Evolutionary conservation across 2,888 invertebrate genomes (phyloP).

Genomic region (Scaptomyza tumidula): DNA sequence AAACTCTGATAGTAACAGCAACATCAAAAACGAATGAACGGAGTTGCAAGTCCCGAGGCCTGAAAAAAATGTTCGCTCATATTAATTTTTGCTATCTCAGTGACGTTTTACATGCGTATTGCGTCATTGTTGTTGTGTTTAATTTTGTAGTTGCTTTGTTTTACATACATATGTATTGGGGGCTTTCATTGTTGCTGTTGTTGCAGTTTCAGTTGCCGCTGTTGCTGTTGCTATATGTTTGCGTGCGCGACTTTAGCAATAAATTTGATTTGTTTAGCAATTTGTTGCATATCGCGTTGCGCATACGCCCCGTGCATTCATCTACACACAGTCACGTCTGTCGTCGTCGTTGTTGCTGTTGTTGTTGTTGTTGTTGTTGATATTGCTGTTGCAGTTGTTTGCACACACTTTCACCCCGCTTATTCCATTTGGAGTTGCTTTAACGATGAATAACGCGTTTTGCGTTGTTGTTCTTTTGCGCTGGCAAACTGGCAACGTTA

Average conservation of each 20-base stretch:
- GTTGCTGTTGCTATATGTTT: slow-evolving; percentile 23
- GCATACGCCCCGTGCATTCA: slow-evolving; percentile 78
- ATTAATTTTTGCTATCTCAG: slow-evolving; percentile 73
- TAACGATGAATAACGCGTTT: slow-evolving; percentile 74
- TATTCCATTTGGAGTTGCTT: slow-evolving; percentile 48
- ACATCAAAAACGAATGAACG: slow-evolving; percentile 15
- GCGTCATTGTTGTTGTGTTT: slow-evolving; percentile 17
- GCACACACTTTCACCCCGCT: slow-evolving; percentile 1
- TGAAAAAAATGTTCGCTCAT: slow-evolving; percentile 60
- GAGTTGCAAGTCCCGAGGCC: slow-evolving; percentile 41
- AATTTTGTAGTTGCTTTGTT: no score
- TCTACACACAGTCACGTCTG: slow-evolving; percentile 66
- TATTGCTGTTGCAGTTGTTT: slow-evolving; percentile 4
- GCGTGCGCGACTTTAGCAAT: slow-evolving; percentile 63
- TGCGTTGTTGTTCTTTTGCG: slow-evolving; percentile 37
- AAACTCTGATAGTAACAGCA: slow-evolving; percentile 64
- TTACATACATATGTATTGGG: neutral
- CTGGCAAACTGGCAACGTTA: slow-evolving; percentile 54
- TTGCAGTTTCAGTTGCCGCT: neutral
- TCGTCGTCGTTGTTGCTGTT: slow-evolving; percentile 27
- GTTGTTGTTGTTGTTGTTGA: slow-evolving; percentile 1
- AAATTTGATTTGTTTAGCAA: slow-evolving; percentile 80
- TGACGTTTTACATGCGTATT: slow-evolving; percentile 67
- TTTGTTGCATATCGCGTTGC: slow-evolving; percentile 80
- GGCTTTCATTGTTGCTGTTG: slow-evolving; percentile 1